Base-by-base conservation (phyloP, 1,140 invertebrate genomes). In the Olivierus martensii region DNA sequence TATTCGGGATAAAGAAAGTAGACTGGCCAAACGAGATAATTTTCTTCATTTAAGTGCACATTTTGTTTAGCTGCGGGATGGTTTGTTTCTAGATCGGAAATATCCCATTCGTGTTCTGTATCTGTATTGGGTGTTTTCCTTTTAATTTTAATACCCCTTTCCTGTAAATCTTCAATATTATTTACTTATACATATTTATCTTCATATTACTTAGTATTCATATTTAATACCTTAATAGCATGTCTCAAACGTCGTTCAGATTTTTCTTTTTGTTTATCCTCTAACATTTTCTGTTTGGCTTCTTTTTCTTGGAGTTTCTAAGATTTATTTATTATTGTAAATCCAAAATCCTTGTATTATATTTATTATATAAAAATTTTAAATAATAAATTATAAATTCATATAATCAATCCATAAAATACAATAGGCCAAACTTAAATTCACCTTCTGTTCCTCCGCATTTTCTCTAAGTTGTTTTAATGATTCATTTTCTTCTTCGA, bases 1-100 rank as follows among this genome's bases (percentile, higher is more conserved):
- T 76, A 77, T 70, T 91, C 85, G 4, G 88, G 87, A 69, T 91
- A 93, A 15, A 86, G 69, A 61, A 93, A 80, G 38, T 84, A 69
- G 46, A 85, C 77, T 41, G 91, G 86, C 88, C 83, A 89, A 57
- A 83, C 64, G 52, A 89, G 71, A 58, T 73, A 64, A 61, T 73
- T 68, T 17, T 73, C 60, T n/a, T 73, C 69, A 60, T 77, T 70
- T 2, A 83, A 60, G 61, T 74, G 69, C 14, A 84, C 81, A 41
- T 64, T 71, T 68, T 67, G 65, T 71, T 70, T 47, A 18, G 80
- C 70, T 57, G 79, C 75, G 0, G 80, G 77, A 62, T 82, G 71
- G 60, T 67, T 68, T 17, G 81, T 75, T 60, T 79, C 76, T 21
- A 83, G 66, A 58, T 75, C 70, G 15, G 72, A 36, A 43, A 17